These are phyloP conservation scores for Gobius niger DNA, from an alignment of 2,113 vertebrate genomes.

Conservation along the genomic window DNA sequence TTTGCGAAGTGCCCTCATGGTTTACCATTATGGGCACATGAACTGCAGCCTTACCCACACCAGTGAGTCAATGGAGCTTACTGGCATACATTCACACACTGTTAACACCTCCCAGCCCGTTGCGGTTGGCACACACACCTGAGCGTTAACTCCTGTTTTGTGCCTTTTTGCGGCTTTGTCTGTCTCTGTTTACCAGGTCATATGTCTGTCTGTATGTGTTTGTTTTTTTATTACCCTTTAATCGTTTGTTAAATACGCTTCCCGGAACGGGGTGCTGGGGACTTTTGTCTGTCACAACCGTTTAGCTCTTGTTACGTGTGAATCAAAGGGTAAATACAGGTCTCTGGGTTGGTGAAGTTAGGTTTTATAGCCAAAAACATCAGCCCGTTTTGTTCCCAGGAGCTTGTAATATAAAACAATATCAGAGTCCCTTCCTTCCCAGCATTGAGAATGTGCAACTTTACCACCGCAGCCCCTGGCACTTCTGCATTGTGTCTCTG, in stretches of 20 bases:
- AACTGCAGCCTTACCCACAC: conserved; percentile 54
- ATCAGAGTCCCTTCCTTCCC: conserved; percentile 86
- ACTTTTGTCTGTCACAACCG: conserved; percentile 9
- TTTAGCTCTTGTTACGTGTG: conserved; percentile 11
- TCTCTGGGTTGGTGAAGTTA: conserved; percentile 29
- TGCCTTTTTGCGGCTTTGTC: conserved; percentile 30
- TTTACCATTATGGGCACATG: conserved; percentile 61
- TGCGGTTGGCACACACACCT: conserved; percentile 62
- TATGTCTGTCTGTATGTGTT: neutral
- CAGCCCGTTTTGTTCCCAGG: conserved; percentile 69
- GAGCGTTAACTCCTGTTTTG: conserved; percentile 39
- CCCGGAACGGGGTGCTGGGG: neutral
- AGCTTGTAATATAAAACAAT: conserved; percentile 93
- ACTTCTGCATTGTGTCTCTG: conserved; percentile 41
- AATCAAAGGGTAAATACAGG: conserved; percentile 21
- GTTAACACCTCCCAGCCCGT: conserved; percentile 62
- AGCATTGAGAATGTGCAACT: conserved; percentile 70
- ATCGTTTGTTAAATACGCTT: conserved; percentile 14
- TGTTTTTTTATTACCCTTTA: neutral
- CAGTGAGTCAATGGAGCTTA: conserved; percentile 59
- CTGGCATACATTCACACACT: conserved; percentile 63
- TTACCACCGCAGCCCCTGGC: conserved; percentile 57
- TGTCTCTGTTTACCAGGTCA: conserved; percentile 32
- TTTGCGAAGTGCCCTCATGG: conserved; percentile 56
- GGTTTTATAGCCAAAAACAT: conserved; percentile 40